These are phyloP conservation scores for Pterostichus niger DNA, from an alignment of 2,888 invertebrate genomes.

Conservation along the genomic window DNA sequence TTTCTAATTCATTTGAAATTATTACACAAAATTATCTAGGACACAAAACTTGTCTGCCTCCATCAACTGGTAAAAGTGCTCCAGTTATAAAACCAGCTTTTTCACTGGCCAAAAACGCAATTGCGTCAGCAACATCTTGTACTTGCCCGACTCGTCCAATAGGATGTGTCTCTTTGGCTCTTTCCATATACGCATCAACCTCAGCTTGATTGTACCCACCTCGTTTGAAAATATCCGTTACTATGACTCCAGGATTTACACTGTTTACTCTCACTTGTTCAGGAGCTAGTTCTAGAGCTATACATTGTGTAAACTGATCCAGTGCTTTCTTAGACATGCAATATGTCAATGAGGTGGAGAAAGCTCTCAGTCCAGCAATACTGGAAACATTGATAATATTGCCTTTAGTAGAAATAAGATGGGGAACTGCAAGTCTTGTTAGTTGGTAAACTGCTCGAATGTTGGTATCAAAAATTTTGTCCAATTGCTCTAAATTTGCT, in stretches of 20 bases:
- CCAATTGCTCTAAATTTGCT: slow-evolving; percentile 77
- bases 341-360: background rate
- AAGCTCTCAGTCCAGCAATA: slow-evolving; percentile 78
- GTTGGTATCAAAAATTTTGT: slow-evolving; percentile 80
- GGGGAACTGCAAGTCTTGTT: slow-evolving; percentile 79
- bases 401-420: slow-evolving; percentile 77
- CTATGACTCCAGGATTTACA: slow-evolving; percentile 80
- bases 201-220: slow-evolving; percentile 38
- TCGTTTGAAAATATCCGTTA: slow-evolving; percentile 73
- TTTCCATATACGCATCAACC: slow-evolving; percentile 77
- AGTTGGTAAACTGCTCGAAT: slow-evolving; percentile 75
- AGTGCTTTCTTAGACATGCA: slow-evolving; percentile 78
- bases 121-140: slow-evolving; percentile 79
- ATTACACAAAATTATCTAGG: background rate
- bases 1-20: too few species aligned
- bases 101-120: slow-evolving; percentile 80
- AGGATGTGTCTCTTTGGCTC: slow-evolving; percentile 79
- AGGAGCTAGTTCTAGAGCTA: slow-evolving; percentile 77
- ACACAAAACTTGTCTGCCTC: slow-evolving; percentile 77
- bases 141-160: slow-evolving; percentile 78
- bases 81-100: slow-evolving; percentile 80
- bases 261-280: slow-evolving; percentile 78
- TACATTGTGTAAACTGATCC: slow-evolving; percentile 81
- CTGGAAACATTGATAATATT: slow-evolving; percentile 81
- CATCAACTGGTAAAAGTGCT: slow-evolving; percentile 79